phyloP scores from a whole-genome alignment of 1,140 invertebrate genomes.

The Leucophenga varia region DNA sequence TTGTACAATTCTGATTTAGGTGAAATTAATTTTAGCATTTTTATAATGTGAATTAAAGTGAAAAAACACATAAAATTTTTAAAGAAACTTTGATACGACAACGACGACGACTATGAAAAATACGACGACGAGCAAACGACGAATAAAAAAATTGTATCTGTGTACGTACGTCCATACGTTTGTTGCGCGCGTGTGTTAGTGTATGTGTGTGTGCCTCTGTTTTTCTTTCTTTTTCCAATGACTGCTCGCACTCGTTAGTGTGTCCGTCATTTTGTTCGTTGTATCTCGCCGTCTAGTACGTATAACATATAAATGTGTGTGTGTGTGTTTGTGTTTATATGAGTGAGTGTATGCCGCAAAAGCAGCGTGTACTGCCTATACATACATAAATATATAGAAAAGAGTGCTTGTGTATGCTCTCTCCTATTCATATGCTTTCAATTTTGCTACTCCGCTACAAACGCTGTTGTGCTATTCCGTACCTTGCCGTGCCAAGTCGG shows the following conservation, averaged over 20 bases:
- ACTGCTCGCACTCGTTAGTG: slow-evolving; percentile 48
- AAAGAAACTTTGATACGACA: slow-evolving; percentile 56
- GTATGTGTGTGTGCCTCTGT: too few species aligned
- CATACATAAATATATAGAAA: not conserved
- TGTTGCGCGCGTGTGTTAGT: too few species aligned
- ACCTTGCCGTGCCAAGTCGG: too few species aligned
- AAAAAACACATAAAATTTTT: slow-evolving; percentile 54
- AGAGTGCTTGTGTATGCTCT: slow-evolving; percentile 9
- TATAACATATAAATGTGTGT: too few species aligned
- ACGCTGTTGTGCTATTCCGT: slow-evolving; percentile 8
- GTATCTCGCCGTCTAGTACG: slow-evolving; percentile 12
- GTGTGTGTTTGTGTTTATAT: slow-evolving; percentile 38
- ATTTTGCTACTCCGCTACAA: not conserved
- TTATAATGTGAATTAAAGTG: slow-evolving; percentile 21
- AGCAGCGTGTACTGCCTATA: not conserved
- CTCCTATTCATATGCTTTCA: not conserved
- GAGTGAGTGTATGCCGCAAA: slow-evolving; percentile 33
- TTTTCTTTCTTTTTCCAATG: slow-evolving; percentile 57
- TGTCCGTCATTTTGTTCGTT: not conserved
- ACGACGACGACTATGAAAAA: slow-evolving; percentile 53
- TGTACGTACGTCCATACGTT: too few species aligned
- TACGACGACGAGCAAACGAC: slow-evolving; percentile 47
- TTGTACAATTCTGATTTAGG: slow-evolving; percentile 44
- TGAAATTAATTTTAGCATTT: slow-evolving; percentile 36
- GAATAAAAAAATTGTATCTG: slow-evolving; percentile 51